phyloP scores from a whole-genome alignment of 2,797 vertebrate genomes.

The Natrix natrix region DNA sequence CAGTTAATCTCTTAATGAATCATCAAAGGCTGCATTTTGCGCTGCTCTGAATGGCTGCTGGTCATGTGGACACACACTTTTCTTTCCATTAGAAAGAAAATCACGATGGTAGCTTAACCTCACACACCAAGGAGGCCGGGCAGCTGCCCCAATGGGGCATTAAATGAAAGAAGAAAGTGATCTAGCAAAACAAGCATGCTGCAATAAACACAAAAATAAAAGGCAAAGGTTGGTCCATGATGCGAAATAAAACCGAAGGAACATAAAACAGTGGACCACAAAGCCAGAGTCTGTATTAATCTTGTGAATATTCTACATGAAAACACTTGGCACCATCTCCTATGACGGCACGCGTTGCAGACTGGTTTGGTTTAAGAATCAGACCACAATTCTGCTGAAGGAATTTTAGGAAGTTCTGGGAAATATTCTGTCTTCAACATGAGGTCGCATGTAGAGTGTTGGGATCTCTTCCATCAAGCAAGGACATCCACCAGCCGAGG shows the following conservation, averaged over 20 bases:
- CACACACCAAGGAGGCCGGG: background rate
- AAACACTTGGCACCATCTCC: background rate
- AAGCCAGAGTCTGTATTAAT: background rate
- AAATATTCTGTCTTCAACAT: background rate
- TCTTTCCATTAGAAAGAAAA: background rate
- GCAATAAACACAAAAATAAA: background rate
- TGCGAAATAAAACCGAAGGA: background rate
- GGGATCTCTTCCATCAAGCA: background rate
- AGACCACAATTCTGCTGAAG: background rate
- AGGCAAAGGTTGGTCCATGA: background rate
- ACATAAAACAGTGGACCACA: background rate
- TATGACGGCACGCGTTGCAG: background rate
- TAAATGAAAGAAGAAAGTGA: background rate
- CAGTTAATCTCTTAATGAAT: background rate
- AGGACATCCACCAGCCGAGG: background rate
- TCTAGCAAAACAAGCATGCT: background rate
- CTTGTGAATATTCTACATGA: background rate
- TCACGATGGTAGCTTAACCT: background rate
- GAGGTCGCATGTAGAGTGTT: background rate
- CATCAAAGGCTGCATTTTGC: background rate
- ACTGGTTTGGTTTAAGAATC: background rate
- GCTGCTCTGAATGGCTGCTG: background rate
- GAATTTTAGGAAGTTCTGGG: background rate
- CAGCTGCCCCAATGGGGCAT: background rate
- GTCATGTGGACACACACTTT: background rate